These are phyloP conservation scores for Lasiurus cinereus DNA, from an alignment of 2,113 vertebrate genomes.

Conservation along the genomic window DNA sequence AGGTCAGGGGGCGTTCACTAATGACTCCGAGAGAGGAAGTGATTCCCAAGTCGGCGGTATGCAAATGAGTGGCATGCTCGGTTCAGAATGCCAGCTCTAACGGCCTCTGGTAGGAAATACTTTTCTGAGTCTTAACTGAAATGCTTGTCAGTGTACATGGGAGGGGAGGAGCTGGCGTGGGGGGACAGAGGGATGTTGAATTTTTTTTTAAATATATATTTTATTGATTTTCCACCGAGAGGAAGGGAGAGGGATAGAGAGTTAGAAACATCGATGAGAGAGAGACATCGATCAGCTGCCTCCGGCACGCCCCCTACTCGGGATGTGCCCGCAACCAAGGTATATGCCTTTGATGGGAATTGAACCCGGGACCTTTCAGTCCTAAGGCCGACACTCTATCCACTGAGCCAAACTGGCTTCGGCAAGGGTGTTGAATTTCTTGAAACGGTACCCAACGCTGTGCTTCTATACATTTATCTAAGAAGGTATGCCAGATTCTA, in stretches of 20 bases:
- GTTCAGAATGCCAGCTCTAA: neutral
- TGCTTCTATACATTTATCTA: neutral
- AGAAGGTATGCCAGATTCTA: neutral
- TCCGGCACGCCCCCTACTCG: no score
- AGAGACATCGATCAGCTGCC: no score
- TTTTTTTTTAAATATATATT: no score
- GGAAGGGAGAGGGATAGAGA: no score
- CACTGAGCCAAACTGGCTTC: no score
- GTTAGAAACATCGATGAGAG: no score
- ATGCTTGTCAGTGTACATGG: neutral
- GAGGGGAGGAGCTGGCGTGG: neutral
- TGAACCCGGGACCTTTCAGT: no score
- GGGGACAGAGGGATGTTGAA: no score
- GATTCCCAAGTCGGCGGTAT: neutral
- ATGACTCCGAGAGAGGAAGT: neutral
- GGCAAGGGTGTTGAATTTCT: neutral
- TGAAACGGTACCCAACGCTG: neutral
- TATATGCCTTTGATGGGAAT: no score
- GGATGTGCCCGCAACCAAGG: no score
- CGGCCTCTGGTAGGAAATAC: neutral
- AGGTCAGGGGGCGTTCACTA: neutral
- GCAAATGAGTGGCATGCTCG: neutral
- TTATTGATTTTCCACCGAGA: no score
- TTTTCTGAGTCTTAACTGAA: neutral
- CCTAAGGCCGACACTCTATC: no score